phyloP scores from a whole-genome alignment of 2,113 vertebrate genomes.

The Megaceryle torquata region DNA sequence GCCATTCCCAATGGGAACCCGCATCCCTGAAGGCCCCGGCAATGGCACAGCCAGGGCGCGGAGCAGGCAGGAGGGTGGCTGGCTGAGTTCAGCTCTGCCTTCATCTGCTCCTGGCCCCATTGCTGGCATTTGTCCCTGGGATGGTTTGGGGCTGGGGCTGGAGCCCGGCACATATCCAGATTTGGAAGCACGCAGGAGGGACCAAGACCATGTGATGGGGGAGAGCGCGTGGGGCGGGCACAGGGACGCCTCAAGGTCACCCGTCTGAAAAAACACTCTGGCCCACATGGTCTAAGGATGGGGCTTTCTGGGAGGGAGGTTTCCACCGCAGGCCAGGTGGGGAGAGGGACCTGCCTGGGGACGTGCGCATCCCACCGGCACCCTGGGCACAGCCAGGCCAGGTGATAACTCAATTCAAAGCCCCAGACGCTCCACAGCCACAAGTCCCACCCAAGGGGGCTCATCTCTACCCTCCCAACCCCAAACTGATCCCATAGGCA shows the following conservation, averaged over 20 bases:
- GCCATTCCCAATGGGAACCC: background rate
- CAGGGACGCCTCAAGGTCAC: background rate
- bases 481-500: rapidly evolving
- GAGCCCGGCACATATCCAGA: rapidly evolving
- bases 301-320: rapidly evolving
- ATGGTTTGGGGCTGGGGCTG: background rate
- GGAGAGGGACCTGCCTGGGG: rapidly evolving
- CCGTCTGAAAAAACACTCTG: background rate
- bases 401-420: background rate
- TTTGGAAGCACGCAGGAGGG: background rate
- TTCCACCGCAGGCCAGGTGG: rapidly evolving
- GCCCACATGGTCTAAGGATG: rapidly evolving
- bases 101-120: background rate
- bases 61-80: rapidly evolving
- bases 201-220: background rate
- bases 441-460: rapidly evolving
- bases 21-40: background rate
- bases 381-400: background rate
- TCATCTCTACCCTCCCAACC: background rate
- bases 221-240: rapidly evolving
- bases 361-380: rapidly evolving
- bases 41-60: rapidly evolving
- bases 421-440: background rate
- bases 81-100: background rate
- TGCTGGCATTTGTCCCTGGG: rapidly evolving